Percentiles rank a stretch among this genome's conserved stretches.
Conservation (phyloP, 2,113 vertebrate species). For the Dendropsophus ebraccatus region DNA sequence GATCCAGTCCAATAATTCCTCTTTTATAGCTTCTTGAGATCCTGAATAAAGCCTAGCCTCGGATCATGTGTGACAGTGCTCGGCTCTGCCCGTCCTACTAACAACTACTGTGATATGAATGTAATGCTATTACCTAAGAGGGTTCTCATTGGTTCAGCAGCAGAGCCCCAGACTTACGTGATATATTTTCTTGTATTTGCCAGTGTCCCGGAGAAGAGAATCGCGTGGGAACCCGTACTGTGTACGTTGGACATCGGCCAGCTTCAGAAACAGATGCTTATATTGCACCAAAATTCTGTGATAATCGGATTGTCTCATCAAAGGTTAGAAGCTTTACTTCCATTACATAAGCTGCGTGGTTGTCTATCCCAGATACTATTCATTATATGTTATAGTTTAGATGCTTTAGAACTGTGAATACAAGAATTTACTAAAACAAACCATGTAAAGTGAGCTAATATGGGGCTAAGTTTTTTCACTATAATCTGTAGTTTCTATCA, state of each 20-base stretch:
- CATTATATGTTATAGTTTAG: too few species aligned
- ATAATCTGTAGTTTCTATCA: too few species aligned
- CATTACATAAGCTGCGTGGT: neutral
- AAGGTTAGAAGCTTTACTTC: constrained; percentile 80
- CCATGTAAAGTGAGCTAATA: too few species aligned
- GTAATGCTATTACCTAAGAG: neutral
- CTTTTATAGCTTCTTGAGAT: neutral
- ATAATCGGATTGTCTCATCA: constrained; percentile 96
- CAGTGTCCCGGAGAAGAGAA: constrained; percentile 91
- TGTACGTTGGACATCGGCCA: constrained; percentile 84
- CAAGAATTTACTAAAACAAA: too few species aligned
- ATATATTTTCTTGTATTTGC: constrained; percentile 41
- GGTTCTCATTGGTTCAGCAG: neutral
- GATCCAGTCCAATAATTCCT: neutral
- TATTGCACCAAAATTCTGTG: constrained; percentile 89
- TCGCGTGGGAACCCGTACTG: constrained; percentile 87
- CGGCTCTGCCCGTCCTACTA: neutral
- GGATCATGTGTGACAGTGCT: neutral
- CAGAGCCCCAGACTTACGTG: neutral
- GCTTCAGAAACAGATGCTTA: constrained; percentile 78
- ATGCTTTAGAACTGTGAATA: too few species aligned
- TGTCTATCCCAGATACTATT: too few species aligned
- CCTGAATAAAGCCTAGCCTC: neutral
- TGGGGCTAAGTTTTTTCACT: too few species aligned
- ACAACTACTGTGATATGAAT: neutral